phyloP scores from a whole-genome alignment of 2,113 vertebrate genomes.

The Dipodomys ordii region DNA sequence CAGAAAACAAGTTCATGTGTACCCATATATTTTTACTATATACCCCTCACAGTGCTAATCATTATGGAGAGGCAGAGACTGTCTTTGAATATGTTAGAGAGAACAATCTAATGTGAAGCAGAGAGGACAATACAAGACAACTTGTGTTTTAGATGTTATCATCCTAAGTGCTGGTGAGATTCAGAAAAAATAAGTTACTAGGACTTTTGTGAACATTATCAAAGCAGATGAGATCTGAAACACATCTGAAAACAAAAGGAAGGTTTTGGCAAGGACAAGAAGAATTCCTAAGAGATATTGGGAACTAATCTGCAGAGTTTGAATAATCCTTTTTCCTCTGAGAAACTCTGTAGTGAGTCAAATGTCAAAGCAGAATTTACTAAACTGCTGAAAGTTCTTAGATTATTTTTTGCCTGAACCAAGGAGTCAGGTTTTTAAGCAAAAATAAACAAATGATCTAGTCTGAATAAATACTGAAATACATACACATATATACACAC shows the following conservation, averaged over 20 bases:
- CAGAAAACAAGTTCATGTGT: neutral
- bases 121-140: neutral
- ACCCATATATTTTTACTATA: neutral
- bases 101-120: neutral
- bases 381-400: neutral
- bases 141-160: neutral
- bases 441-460: neutral
- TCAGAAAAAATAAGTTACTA: neutral
- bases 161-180: neutral
- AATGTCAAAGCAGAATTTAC: neutral
- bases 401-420: constrained; percentile 14
- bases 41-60: neutral
- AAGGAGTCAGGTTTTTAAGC: neutral
- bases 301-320: neutral
- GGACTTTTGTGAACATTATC: neutral
- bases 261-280: neutral
- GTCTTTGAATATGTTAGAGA: neutral
- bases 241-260: neutral
- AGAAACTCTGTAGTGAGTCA: neutral
- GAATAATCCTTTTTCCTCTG: neutral
- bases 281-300: neutral
- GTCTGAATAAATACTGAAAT: constrained; percentile 10
- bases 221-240: neutral
- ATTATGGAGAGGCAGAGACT: neutral
- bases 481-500: too few species aligned